Evolutionary conservation across 2,113 vertebrate genomes (phyloP).

Genomic region (Camelus bactrianus): DNA sequence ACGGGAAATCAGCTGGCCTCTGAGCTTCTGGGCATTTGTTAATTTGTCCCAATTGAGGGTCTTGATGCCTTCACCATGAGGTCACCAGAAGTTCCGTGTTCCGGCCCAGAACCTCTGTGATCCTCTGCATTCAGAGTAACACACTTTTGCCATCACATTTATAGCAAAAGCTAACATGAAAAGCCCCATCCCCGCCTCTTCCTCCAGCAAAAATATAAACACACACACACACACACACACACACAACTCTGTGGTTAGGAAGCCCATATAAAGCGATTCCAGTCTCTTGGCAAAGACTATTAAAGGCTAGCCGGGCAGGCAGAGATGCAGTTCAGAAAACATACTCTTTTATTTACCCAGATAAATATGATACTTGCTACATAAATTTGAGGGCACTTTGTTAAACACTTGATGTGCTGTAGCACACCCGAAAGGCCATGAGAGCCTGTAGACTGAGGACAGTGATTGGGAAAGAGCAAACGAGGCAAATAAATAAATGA

Average conservation of each 20-base stretch:
- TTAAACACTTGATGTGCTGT: slow-evolving; percentile 64
- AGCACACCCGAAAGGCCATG: slow-evolving; percentile 58
- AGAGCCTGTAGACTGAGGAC: slow-evolving; percentile 48
- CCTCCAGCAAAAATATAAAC: neutral
- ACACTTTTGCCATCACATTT: neutral
- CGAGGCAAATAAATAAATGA: slow-evolving; percentile 70
- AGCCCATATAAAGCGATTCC: neutral
- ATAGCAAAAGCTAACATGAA: neutral
- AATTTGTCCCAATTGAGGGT: neutral
- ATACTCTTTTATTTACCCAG: slow-evolving; percentile 74
- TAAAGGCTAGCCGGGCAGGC: slow-evolving; percentile 29
- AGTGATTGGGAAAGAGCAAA: slow-evolving; percentile 64
- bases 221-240: too few relatives aligned
- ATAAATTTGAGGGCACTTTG: slow-evolving; percentile 74
- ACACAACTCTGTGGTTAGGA: slow-evolving; percentile 14
- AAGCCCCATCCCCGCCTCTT: neutral
- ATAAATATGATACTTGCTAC: slow-evolving; percentile 75
- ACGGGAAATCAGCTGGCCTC: neutral
- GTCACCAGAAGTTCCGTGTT: slow-evolving; percentile 27
- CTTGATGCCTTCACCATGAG: neutral
- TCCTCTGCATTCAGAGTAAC: neutral
- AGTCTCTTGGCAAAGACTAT: slow-evolving; percentile 60
- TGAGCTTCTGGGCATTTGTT: neutral
- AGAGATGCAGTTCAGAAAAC: slow-evolving; percentile 44
- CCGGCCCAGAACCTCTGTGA: neutral